phyloP scores from a whole-genome alignment of 1,140 invertebrate genomes.

The Adoxophyes honmai region DNA sequence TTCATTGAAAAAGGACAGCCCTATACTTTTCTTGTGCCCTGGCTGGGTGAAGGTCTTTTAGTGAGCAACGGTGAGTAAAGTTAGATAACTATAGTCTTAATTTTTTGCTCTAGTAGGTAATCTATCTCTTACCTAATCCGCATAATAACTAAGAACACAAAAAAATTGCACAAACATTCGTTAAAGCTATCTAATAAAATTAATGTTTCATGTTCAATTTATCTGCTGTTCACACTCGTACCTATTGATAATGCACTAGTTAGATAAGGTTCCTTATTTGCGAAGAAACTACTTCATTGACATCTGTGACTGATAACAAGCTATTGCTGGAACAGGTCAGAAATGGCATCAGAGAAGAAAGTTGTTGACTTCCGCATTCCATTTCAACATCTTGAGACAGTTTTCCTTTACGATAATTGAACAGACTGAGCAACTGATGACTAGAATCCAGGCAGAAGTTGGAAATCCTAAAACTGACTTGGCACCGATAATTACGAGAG shows the following conservation, averaged over 20 bases:
- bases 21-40: constrained; percentile 80
- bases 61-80: constrained; percentile 76
- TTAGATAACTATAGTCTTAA: too few relatives aligned
- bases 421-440: constrained; percentile 35
- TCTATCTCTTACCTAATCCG: too few relatives aligned
- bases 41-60: constrained; percentile 77
- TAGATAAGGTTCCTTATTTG: too few relatives aligned
- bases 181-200: too few relatives aligned
- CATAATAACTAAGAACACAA: too few relatives aligned
- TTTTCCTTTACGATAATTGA: constrained; percentile 72
- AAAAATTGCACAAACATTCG: too few relatives aligned
- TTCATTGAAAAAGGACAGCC: constrained; percentile 78
- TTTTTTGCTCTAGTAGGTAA: too few relatives aligned
- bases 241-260: too few relatives aligned
- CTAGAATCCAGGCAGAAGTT: constrained; percentile 25
- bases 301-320: background rate
- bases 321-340: constrained; percentile 64
- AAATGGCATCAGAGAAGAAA: constrained; percentile 88
- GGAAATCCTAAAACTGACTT: constrained; percentile 33
- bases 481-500: constrained; percentile 35
- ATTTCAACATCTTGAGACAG: constrained; percentile 89
- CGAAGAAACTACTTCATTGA: too few relatives aligned
- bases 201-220: too few relatives aligned
- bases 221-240: too few relatives aligned
- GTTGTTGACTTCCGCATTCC: constrained; percentile 89